Base-by-base conservation (phyloP, 1,140 invertebrate genomes). In the Bombus impatiens region DNA sequence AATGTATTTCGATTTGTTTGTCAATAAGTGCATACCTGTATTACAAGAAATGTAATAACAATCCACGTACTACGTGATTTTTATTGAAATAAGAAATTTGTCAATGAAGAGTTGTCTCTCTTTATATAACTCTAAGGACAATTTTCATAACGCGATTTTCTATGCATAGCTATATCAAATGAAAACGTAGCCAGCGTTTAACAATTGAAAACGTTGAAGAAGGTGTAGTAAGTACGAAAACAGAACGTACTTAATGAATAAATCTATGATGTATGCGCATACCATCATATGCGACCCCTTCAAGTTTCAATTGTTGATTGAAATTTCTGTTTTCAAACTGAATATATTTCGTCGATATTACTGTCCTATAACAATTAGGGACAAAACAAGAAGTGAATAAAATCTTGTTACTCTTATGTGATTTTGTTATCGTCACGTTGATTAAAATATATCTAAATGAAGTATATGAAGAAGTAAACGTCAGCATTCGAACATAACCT, bases 271-370 rank as follows among this genome's bases (percentile, higher is more conserved):
- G 18, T 32, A 53, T 57, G 37, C 6, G 28, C 65, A 47, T 67
- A 75, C 65, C 47, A 70, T 84, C 62, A 15, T 67, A 76, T 57
- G 6, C 6, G 12, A 79, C 40, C 4, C 8, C 42, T 62, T 72
- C 37, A 79, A 53, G 42, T 57, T 85, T 85, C 83, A 72, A 65
- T 85, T 85, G 83, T 84, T 85, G 83, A 72, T 72, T 47, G 67
- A 79, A 71, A 44, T 25, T 79, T n/a, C 53, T 84, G 77, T 59
- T 84, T 84, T 57, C 3, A 70, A 84, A 67, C 67, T 42, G 25
- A 47, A 25, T 4, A 44, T 32, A 9, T 59, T 9, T 42, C 12
- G 3, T 59, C 70, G 6, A 72, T 47, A 32, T 37, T 71, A 42
- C 18, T 59, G 4, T 4, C 3, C 6, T 2, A 4, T 78, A 78